Base-by-base conservation (phyloP, 2,888 invertebrate genomes). In the Linnaemya tessellans region DNA sequence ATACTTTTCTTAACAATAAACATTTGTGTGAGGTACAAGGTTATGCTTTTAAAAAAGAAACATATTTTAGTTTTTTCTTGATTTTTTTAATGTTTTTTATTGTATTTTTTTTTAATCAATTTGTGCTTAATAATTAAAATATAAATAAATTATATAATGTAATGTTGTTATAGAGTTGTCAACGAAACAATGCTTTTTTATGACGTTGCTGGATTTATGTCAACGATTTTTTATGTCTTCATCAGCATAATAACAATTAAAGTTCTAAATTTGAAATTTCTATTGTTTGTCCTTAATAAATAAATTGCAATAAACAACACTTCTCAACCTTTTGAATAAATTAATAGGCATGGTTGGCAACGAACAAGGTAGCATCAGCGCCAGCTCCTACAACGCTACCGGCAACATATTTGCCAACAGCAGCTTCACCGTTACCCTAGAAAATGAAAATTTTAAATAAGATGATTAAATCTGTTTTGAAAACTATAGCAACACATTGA, bases 311-410 rank as follows among this genome's bases (percentile, higher is more conserved):
- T 60, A 78, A 86, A 84, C 86, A 87, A 88, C 83, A n/a, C n/a
- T 74, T 86, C 67, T 86, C 81, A 83, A 80, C 54, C 18, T 41
- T 54, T 64, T 68, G 38, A 51, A 70, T 75, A 62, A 43, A 91
- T 95, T 98, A 99, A 93, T 99, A 99, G 89, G 97, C 97, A 93
- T 99, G 99, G 93, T 99, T 97, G 90, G 98, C 97, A 89, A 99
- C 96, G 93, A 98, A 99, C 89, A 99, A 95, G 87, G 96, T 96
- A 89, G 97, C 94, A 3, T 96, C 97, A 73, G 96, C 98, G 88
- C 98, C 98, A 91, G 95, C 95, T 91, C 98, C 97, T 90, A 94
- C 94, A 30, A 96, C 96, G 87, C 97, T 97, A 90, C 99, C 99
- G 56, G 96, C 95, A 88, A 94, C 94, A 93, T 99, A 99, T 93